phyloP scores from a whole-genome alignment of 2,113 vertebrate species.

The Picathartes gymnocephalus region DNA sequence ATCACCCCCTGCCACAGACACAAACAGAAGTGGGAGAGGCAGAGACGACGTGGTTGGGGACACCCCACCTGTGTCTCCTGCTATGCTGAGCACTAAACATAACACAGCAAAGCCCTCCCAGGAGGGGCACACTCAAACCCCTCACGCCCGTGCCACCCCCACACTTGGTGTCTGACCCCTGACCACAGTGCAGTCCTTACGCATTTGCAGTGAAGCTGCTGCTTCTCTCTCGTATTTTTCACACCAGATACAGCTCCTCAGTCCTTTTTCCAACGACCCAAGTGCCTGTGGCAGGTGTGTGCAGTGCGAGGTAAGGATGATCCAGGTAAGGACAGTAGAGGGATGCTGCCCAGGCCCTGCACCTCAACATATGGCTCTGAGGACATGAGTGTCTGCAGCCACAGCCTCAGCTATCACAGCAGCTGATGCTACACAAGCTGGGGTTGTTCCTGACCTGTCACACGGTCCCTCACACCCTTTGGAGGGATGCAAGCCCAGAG shows the following conservation, averaged over 20 bases:
- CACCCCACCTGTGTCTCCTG: background rate
- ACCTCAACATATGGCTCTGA: rapidly evolving
- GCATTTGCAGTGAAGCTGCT: background rate
- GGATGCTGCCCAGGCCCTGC: background rate
- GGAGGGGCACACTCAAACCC: background rate
- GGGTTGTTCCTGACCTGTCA: background rate
- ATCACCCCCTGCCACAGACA: background rate
- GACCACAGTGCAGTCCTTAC: background rate
- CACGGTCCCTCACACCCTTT: rapidly evolving
- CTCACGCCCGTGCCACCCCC: background rate
- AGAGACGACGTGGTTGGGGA: rapidly evolving
- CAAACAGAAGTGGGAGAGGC: background rate
- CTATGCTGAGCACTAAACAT: rapidly evolving
- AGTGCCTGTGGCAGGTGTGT: background rate
- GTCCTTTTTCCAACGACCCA: rapidly evolving
- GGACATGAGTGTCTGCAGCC: background rate
- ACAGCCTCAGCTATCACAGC: rapidly evolving
- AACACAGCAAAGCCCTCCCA: background rate
- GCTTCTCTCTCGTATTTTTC: background rate
- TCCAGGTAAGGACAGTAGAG: background rate
- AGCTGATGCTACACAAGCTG: background rate
- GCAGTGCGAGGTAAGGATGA: background rate
- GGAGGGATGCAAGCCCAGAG: rapidly evolving
- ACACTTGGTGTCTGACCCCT: background rate
- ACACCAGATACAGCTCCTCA: background rate